Conservation (phyloP, 1,140 invertebrate genomes). For the Drosophila arawakana region DNA sequence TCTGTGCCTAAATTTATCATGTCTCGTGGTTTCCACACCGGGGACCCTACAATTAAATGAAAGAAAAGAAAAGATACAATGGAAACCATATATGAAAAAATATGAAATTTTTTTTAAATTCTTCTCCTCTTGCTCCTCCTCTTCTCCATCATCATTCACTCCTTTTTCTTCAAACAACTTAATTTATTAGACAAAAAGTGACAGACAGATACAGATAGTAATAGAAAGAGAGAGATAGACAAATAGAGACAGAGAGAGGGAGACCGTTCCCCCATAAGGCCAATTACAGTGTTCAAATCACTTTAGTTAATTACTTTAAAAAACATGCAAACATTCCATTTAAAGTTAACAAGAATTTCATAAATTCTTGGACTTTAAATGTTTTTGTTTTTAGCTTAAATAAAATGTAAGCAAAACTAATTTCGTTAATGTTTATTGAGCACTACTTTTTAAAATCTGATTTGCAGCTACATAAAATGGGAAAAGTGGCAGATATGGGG, state of each 20-base stretch:
- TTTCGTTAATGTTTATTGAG: slow-evolving; percentile 69
- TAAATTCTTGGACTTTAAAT: slow-evolving; percentile 23
- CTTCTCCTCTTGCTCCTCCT: slow-evolving; percentile 31
- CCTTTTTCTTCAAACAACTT: slow-evolving; percentile 19
- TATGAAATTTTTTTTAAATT: slow-evolving; percentile 58
- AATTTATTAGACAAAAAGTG: slow-evolving; percentile 48
- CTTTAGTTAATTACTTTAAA: slow-evolving; percentile 31
- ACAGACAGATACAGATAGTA: slow-evolving; percentile 33
- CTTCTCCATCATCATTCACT: background rate
- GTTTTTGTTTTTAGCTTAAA: slow-evolving; percentile 43
- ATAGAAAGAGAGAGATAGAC: slow-evolving; percentile 22
- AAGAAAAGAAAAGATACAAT: slow-evolving; percentile 84
- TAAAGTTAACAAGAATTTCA: slow-evolving; percentile 6
- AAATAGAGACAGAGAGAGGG: slow-evolving; percentile 25
- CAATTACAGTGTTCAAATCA: slow-evolving; percentile 3
- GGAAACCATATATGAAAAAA: slow-evolving; percentile 84
- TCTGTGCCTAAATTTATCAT: slow-evolving; percentile 85
- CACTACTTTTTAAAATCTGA: slow-evolving; percentile 52
- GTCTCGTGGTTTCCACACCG: slow-evolving; percentile 96
- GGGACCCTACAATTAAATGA: slow-evolving; percentile 91
- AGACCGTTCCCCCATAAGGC: slow-evolving; percentile 6
- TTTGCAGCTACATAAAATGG: slow-evolving; percentile 46
- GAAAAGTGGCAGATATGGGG: background rate
- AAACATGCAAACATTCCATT: slow-evolving; percentile 53
- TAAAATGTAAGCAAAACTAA: slow-evolving; percentile 74